Base-by-base conservation (phyloP, 2,888 invertebrate species). In the Gryllus longicercus region DNA sequence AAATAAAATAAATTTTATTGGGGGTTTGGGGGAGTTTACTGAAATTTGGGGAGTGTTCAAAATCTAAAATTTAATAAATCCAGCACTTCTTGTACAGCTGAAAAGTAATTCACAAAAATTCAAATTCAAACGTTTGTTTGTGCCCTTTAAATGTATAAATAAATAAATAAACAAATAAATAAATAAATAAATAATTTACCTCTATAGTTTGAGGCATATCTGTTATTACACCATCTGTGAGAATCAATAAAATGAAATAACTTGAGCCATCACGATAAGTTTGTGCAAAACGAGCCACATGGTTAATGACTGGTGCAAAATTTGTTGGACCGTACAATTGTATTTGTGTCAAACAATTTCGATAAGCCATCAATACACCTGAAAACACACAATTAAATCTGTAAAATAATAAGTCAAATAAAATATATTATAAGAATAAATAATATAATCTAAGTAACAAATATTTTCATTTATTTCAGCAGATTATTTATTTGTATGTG, bases 191-290 rank as follows among this genome's bases (percentile, higher is more conserved):
- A 23, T 81, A 3, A 23, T 81, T 80, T 83, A 87, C 88, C 84
- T 86, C 85, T 82, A 87, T 88, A 0, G 90, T 90, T 83, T 87
- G 87, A 10, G 86, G 86, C 88, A 91, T 90, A 84, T 91, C 91
- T 4, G 90, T 90, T 81, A 91, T 91, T 76, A 90, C 88, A 4
- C 91, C 91, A 85, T 91, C 91, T 2, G 91, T 91, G 77, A 91
- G 87, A 80, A 91, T 91, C 75, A 91, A 87, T 75, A 91, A 86
- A 76, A 91, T 89, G 85, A 90, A 90, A 84, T 91, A 91, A 82
- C 88, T 86, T 78, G 87, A 86, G 11, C 90, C 90, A 84, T 88
- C 88, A 81, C 85, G 84, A 82, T 86, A 86, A 21, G 86, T 84
- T 50, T 86, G 82, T 3, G 90, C 90, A 86, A 90, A 89, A 81